Conservation (phyloP, 2,888 invertebrate genomes). For the Ctena decussata region DNA sequence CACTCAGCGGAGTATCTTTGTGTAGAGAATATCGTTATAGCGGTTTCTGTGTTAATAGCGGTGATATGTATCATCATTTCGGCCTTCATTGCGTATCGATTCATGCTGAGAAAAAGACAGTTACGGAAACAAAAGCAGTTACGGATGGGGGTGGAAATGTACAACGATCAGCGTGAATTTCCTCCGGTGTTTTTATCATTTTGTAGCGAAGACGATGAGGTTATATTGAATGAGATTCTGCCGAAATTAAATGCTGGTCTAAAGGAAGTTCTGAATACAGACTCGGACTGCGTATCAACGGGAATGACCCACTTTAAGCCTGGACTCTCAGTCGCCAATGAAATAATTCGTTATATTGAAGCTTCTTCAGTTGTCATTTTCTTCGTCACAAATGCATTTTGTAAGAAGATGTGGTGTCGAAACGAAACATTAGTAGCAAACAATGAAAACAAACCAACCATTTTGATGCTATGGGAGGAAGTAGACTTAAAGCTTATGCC, state of each 20-base stretch:
- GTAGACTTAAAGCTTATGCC: neutral
- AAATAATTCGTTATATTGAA: conserved; percentile 1
- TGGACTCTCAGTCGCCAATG: neutral
- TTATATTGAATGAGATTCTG: neutral
- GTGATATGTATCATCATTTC: neutral
- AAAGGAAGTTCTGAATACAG: neutral
- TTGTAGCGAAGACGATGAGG: neutral
- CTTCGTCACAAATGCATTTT: neutral
- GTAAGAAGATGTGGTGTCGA: neutral
- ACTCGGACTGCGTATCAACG: neutral
- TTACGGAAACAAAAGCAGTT: neutral
- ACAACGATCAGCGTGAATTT: neutral
- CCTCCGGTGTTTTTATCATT: neutral
- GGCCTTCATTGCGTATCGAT: neutral
- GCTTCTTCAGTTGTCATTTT: neutral
- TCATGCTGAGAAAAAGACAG: neutral
- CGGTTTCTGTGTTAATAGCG: neutral
- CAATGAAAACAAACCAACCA: neutral
- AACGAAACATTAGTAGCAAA: neutral
- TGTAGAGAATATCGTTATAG: neutral
- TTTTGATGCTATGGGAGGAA: neutral
- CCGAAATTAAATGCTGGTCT: neutral
- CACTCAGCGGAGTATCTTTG: neutral
- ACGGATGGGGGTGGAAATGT: neutral
- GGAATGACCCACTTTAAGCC: neutral